Percentiles rank a stretch among this genome's conserved stretches.
These are phyloP conservation scores for Gallirallus australis DNA, from an alignment of 2,797 vertebrate species.

Conservation along the genomic window DNA sequence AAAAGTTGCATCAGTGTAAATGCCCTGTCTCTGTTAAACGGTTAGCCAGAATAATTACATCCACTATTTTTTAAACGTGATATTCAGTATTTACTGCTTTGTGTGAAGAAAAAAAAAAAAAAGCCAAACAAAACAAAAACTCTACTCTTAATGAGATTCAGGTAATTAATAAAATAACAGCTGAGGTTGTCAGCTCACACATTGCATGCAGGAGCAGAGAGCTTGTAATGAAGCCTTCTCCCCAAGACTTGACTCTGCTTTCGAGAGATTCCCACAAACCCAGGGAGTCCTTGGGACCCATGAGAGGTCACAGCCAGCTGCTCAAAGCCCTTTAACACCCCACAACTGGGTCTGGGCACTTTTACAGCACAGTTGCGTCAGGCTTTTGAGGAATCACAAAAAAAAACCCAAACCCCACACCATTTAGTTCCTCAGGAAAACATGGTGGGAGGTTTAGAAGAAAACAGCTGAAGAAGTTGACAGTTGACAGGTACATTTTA, in stretches of 20 bases:
- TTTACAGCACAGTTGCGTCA: background rate
- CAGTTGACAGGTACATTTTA: background rate
- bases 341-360: background rate
- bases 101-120: background rate
- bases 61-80: background rate
- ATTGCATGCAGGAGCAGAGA: background rate
- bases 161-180: constrained; percentile 3
- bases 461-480: background rate
- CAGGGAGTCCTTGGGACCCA: background rate
- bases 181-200: background rate
- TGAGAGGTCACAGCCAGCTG: background rate
- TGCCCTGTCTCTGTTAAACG: background rate
- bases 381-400: background rate
- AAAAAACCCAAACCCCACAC: background rate
- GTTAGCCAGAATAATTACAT: background rate
- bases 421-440: background rate
- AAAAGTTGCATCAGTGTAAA: background rate
- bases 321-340: background rate
- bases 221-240: background rate
- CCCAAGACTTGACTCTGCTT: background rate
- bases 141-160: background rate
- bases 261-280: background rate
- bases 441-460: background rate
- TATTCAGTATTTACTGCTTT: background rate
- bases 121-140: background rate